phyloP scores from a whole-genome alignment of 2,888 invertebrate species.

The Aradus depressus region DNA sequence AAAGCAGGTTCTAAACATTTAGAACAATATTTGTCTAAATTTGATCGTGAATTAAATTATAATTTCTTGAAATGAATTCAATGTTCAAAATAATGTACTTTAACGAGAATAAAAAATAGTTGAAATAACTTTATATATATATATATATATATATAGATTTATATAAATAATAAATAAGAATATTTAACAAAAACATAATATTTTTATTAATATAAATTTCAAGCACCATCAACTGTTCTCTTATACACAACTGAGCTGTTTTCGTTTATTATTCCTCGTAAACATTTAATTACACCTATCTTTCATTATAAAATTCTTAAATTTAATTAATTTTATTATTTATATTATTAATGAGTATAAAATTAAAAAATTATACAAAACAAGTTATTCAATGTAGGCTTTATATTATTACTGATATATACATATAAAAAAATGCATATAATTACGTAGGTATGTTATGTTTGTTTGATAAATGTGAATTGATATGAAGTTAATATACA shows the following conservation, averaged over 20 bases:
- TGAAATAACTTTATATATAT: background rate
- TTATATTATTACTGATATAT: background rate
- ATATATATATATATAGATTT: conserved; percentile 1
- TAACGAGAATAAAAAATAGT: no score
- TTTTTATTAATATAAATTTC: no score
- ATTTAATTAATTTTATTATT: conserved; percentile 4
- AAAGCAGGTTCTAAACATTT: no score
- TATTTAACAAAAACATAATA: background rate
- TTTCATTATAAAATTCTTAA: conserved; percentile 6
- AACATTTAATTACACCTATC: background rate
- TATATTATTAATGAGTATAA: conserved; percentile 18
- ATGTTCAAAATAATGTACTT: no score
- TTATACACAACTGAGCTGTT: no score
- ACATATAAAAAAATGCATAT: background rate
- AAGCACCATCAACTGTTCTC: no score
- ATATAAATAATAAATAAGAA: background rate
- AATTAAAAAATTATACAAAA: conserved; percentile 23
- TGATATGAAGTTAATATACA: background rate
- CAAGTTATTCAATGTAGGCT: conserved; percentile 1
- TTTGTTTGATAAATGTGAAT: conserved; percentile 1
- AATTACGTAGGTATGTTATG: no score
- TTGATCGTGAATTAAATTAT: no score
- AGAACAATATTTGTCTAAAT: no score
- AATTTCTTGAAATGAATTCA: no score
- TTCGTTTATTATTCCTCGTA: no score